Conservation (phyloP, 2,113 vertebrate species). For the Hymenochirus boettgeri region DNA sequence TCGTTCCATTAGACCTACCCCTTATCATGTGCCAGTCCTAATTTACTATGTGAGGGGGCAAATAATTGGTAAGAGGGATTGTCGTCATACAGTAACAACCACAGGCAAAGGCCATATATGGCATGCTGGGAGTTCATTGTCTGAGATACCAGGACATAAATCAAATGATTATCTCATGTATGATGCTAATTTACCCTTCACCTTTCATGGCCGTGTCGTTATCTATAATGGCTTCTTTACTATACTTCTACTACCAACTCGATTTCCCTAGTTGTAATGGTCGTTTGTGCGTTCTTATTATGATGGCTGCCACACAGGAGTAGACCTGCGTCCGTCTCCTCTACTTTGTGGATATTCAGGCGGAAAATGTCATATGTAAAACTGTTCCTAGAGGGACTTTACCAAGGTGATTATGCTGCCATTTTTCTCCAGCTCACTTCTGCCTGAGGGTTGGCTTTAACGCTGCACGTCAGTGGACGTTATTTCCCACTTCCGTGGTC, state of each 20-base stretch:
- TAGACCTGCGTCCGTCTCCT: constrained; percentile 56
- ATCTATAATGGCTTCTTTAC: too few species aligned
- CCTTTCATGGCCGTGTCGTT: too few species aligned
- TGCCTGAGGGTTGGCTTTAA: constrained; percentile 65
- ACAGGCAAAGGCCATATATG: too few species aligned
- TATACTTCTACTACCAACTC: constrained; percentile 62
- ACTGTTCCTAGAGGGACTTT: constrained; percentile 43
- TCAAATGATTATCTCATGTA: too few species aligned
- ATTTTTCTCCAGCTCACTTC: constrained; percentile 54
- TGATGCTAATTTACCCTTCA: too few species aligned
- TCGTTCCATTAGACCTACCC: too few species aligned
- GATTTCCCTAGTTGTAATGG: constrained; percentile 47
- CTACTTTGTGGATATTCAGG: constrained; percentile 51
- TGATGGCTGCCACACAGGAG: constrained; percentile 54
- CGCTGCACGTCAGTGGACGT: constrained; percentile 51
- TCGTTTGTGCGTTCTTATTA: background rate
- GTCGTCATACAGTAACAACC: too few species aligned
- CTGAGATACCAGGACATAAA: too few species aligned
- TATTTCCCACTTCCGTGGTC: constrained; percentile 33
- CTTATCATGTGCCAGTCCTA: too few species aligned
- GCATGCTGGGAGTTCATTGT: too few species aligned
- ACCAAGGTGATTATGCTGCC: constrained; percentile 40
- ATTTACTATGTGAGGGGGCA: too few species aligned
- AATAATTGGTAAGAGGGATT: too few species aligned
- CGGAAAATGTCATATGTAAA: constrained; percentile 50